Evolutionary conservation across 2,113 vertebrate genomes (phyloP).

Genomic region (Isurus oxyrinchus): DNA sequence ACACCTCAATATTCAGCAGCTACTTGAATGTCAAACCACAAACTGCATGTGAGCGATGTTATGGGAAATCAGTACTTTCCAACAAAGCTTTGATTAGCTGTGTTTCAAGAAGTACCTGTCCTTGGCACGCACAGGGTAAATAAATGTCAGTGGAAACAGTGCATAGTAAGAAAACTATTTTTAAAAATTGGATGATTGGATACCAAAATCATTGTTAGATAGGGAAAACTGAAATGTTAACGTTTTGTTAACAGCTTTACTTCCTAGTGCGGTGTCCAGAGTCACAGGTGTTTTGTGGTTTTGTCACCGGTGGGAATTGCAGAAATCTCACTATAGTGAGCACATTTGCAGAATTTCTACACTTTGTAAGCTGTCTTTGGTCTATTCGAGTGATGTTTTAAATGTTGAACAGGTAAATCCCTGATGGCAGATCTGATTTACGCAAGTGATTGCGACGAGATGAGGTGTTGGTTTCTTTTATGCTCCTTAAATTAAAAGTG

Average conservation of each 20-base stretch:
- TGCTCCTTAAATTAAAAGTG: background rate
- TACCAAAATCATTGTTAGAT: background rate
- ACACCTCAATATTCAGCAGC: background rate
- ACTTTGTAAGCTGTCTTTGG: background rate
- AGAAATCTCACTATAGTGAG: background rate
- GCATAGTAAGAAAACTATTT: background rate
- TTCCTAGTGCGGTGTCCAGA: background rate
- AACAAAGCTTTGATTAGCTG: background rate
- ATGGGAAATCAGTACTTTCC: too few relatives aligned
- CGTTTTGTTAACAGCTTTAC: background rate
- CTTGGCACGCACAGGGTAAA: background rate
- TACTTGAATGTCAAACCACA: background rate
- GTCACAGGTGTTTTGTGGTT: background rate
- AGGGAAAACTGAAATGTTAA: background rate
- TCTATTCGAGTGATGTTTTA: background rate
- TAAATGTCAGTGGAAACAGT: background rate
- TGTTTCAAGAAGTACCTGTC: background rate
- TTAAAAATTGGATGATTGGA: background rate
- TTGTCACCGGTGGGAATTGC: background rate
- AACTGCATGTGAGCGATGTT: background rate
- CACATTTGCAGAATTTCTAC: background rate
- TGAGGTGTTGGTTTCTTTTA: background rate
- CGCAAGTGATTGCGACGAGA: background rate
- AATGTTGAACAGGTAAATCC: background rate
- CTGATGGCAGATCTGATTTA: background rate